A percentile compares a stretch with the other conserved stretches of the same genome.
Evolutionary conservation across 2,797 vertebrate species (phyloP).

Genomic region (Acrocephalus scirpaceus): DNA sequence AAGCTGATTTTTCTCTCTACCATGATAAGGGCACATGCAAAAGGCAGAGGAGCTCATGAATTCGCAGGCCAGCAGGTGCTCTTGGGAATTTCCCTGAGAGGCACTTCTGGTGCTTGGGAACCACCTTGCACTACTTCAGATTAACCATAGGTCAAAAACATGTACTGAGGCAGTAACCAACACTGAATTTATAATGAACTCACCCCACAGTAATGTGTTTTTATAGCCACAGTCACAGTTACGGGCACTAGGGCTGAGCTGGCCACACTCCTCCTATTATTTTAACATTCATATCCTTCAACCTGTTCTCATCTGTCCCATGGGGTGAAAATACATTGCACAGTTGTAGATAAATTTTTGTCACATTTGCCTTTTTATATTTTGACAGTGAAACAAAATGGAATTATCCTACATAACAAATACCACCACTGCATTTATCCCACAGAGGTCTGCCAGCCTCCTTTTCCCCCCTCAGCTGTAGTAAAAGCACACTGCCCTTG

Average conservation of each 20-base stretch:
- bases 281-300: neutral
- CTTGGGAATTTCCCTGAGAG: neutral
- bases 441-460: neutral
- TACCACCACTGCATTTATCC: neutral
- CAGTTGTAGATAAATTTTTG: neutral
- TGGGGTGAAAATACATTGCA: neutral
- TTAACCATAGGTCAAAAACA: neutral
- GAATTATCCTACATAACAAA: neutral
- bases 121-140: neutral
- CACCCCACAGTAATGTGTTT: neutral
- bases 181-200: neutral
- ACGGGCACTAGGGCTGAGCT: accelerated
- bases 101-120: neutral
- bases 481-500: accelerated
- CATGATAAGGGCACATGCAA: neutral
- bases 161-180: neutral
- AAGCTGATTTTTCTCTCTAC: neutral
- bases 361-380: neutral
- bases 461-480: neutral
- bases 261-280: neutral
- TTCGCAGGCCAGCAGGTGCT: neutral
- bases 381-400: neutral
- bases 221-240: neutral
- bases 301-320: neutral
- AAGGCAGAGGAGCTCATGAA: neutral